Evolutionary conservation across 2,888 invertebrate species (phyloP), one percentile per base, ranked within the genome.

Genomic region (Choreutis nemorana): DNA sequence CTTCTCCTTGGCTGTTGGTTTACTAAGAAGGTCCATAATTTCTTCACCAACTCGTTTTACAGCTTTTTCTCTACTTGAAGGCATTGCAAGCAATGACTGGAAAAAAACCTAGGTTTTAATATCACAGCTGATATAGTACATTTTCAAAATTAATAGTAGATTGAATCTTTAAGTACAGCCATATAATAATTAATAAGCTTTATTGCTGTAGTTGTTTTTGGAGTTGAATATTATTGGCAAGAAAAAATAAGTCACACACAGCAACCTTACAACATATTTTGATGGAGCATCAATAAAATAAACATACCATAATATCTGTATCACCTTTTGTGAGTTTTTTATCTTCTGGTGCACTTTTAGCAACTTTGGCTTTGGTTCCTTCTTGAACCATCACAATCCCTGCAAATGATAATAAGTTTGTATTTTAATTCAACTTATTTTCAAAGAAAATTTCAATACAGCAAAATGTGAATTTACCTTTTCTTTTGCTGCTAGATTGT

Each of bases 31-130:
- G 52, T 94, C 94, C 48, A 95, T 81, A 31, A 98, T 97, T 73
- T 98, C 97, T 61, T 97, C 97, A 0, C 95, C 95, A 1, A 97
- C 87, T 68, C 95, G 89, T 63, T 97, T 97, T 38, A 89, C 95
- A 53, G 97, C 96, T 50, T 94, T 94, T 59, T 98, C 97, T 50
- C 95, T 85, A 9, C 95, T 94, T 0, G 97, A 95, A 1, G 96
- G 94, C 85, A 91, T 89, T n/a, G 91, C 89, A 38, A 95, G 70
- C 22, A 95, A 59, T 13, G 90, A 91, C 90, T 93, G 79, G 23
- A 81, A 78, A 41, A 40, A 34, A 29, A n/a, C n/a, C n/a, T n/a
- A n/a, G 26, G 33, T 33, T 32, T 35, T 35, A 20, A 10, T 26
- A 35, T n/a, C 10, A 14, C 26, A 35, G 23, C 29, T 29, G 22